Percentiles rank a stretch among this genome's conserved stretches.
Evolutionary conservation across 2,113 vertebrate species (phyloP).

Genomic region (Xenus cinereus): DNA sequence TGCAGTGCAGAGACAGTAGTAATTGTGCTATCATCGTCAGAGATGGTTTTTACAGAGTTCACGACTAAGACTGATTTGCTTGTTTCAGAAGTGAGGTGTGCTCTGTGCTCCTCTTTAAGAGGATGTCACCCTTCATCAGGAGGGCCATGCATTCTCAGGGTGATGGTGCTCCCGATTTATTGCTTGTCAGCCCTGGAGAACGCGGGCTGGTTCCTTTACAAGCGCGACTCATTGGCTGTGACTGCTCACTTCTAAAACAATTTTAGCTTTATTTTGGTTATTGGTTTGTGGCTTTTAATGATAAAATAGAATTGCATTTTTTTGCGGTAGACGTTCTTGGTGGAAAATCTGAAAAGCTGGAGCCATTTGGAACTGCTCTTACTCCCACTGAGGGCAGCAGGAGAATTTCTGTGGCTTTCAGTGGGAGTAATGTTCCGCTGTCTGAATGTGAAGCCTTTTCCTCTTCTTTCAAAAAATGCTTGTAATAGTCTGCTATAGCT

Average conservation of each 20-base stretch:
- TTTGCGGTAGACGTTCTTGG: background rate
- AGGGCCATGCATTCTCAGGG: background rate
- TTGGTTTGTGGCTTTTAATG: background rate
- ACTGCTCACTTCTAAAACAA: background rate
- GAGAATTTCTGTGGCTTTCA: conserved; percentile 44
- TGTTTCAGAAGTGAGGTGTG: background rate
- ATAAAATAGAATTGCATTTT: background rate
- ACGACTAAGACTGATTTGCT: background rate
- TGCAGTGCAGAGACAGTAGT: background rate
- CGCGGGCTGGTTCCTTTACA: background rate
- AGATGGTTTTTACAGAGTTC: background rate
- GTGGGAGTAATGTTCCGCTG: background rate
- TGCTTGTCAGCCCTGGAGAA: conserved; percentile 3
- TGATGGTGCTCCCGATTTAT: background rate
- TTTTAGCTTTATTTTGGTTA: conserved; percentile 4
- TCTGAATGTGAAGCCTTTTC: background rate
- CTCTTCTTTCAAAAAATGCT: background rate
- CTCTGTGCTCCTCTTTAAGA: background rate
- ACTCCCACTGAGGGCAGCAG: conserved; percentile 24
- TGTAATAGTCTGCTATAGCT: background rate
- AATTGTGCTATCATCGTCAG: background rate
- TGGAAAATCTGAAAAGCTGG: background rate
- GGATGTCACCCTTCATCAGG: background rate
- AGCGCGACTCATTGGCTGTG: background rate
- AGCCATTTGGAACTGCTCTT: background rate